These are phyloP conservation scores for Danaus plexippus DNA, from an alignment of 1,140 invertebrate species.

Conservation along the genomic window DNA sequence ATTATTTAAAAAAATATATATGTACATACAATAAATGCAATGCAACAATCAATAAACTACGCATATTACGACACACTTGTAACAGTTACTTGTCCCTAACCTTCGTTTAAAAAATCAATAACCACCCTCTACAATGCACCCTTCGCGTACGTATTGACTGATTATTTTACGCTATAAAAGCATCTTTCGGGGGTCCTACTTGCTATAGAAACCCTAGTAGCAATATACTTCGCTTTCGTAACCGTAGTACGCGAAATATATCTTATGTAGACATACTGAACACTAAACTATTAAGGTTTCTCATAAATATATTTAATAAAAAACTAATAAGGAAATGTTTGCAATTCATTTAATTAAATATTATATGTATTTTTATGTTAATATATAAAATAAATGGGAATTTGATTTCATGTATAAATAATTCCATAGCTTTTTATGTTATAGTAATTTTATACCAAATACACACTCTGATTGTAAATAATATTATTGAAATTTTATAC, in stretches of 20 bases:
- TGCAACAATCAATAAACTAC: slow-evolving; percentile 5
- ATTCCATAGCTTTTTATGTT: too few relatives aligned
- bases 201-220: slow-evolving; percentile 24
- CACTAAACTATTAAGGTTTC: too few relatives aligned
- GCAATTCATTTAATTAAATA: too few relatives aligned
- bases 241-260: background rate
- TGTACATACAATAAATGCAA: slow-evolving; percentile 2
- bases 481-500: too few relatives aligned
- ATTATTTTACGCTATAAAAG: slow-evolving; percentile 21
- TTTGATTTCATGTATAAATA: too few relatives aligned
- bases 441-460: too few relatives aligned
- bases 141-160: slow-evolving; percentile 17
- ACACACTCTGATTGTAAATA: too few relatives aligned
- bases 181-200: slow-evolving; percentile 25
- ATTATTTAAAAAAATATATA: background rate
- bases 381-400: too few relatives aligned
- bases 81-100: slow-evolving; percentile 29
- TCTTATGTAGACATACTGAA: too few relatives aligned
- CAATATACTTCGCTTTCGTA: slow-evolving; percentile 4
- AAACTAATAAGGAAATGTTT: too few relatives aligned
- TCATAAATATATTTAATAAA: too few relatives aligned
- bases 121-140: slow-evolving; percentile 27
- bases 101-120: slow-evolving; percentile 35
- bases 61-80: slow-evolving; percentile 9
- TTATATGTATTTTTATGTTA: too few relatives aligned